A percentile compares a stretch with the other conserved stretches of the same genome.
phyloP scores from a whole-genome alignment of 2,888 invertebrate genomes.

The Strigamia maritima region DNA sequence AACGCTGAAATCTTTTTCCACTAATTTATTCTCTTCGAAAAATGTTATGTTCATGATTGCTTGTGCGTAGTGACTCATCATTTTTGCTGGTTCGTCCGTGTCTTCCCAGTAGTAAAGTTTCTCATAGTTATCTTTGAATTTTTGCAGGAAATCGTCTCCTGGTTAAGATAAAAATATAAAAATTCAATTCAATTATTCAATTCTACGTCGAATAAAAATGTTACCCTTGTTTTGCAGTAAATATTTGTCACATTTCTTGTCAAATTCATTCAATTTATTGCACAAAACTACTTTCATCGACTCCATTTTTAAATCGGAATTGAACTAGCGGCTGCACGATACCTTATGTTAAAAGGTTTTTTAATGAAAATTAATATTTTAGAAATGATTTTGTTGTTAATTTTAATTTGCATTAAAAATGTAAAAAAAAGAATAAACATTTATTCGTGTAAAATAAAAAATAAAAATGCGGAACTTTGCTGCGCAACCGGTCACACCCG shows the following conservation, averaged over 20 bases:
- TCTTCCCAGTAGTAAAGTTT: conserved; percentile 34
- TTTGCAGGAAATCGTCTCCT: conserved; percentile 23
- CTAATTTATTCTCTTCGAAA: conserved; percentile 28
- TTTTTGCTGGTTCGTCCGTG: background rate
- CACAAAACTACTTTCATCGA: conserved; percentile 35
- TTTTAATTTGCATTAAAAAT: no score
- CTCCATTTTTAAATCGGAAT: conserved; percentile 25
- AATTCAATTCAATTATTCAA: no score
- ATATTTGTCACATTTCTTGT: conserved; percentile 37
- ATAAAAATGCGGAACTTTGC: no score
- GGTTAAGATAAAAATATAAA: background rate
- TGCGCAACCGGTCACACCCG: background rate
- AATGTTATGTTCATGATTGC: conserved; percentile 27
- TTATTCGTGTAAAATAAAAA: no score
- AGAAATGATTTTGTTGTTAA: no score
- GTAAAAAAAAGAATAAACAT: no score
- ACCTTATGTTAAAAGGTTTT: background rate
- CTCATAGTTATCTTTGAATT: conserved; percentile 29
- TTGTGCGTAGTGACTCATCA: conserved; percentile 20
- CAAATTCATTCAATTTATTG: conserved; percentile 11
- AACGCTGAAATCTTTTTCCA: background rate
- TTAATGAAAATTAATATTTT: no score
- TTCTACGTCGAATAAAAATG: background rate
- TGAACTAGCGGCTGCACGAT: background rate
- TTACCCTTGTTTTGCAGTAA: conserved; percentile 18